Base-by-base conservation (phyloP, 2,797 vertebrate genomes). In the Sardinella longiceps region DNA sequence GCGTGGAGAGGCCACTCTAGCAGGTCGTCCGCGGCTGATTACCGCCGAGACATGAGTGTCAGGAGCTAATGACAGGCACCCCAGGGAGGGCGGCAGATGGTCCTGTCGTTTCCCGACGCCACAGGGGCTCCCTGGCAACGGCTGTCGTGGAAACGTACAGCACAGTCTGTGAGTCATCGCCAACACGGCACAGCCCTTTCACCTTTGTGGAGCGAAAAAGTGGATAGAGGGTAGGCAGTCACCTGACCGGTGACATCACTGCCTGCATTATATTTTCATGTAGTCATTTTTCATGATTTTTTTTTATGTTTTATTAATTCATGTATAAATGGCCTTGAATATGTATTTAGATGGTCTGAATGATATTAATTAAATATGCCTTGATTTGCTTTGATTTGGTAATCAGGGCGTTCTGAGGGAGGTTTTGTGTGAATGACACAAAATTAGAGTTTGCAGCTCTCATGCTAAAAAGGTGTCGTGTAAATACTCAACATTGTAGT, bases 31-130 rank as follows among this genome's bases (percentile, higher is more conserved):
- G 39, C 74, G 12, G 50, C 80, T 85, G 81, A 85, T 83, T 85
- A 85, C 39, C 51, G 46, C 82, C 74, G 45, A 25, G 74, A 84
- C 23, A 80, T n/a, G 43, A n/a, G 18, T n/a, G 60, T 28, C 23
- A 82, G 82, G 56, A 80, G 83, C 70, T 87, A 82, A 84, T 82
- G 46, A 84, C 25, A 87, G 25, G 77, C 14, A 56, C 51, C 81
- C 81, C 48, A 2, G 58, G 83, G 33, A 70, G 70, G 12, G 14
- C 1, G 14, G 23, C 81, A 81, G 84, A 81, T 85, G 84, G 45
- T 74, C 45, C 81, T 81, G 66, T 63, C 80, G 43, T 81, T 81
- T 25, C 84, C 56, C 14, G 66, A 51, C 30, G 48, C 83, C 1
- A 12, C 30, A 4, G 63, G 63, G 63, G 28, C 70, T 77, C 70